Percentiles rank a stretch among this genome's conserved stretches.
phyloP scores from a whole-genome alignment of 2,888 invertebrate genomes.

The Timandra comae region DNA sequence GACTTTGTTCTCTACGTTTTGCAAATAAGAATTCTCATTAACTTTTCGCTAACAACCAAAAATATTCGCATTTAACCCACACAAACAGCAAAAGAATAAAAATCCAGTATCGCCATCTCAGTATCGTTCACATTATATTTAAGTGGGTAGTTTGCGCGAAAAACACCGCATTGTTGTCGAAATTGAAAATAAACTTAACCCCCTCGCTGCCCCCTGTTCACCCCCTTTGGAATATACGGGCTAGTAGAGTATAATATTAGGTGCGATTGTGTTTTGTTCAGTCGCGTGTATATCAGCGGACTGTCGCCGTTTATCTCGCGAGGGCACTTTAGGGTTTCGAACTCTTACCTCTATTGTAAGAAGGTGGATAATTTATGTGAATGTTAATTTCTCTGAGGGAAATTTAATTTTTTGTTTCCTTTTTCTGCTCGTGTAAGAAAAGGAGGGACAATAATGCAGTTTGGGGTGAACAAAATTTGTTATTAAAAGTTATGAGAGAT shows the following conservation, averaged over 20 bases:
- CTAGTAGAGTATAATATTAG: constrained; percentile 32
- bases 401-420: too few relatives aligned
- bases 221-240: constrained; percentile 35
- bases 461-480: too few relatives aligned
- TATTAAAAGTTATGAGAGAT: too few relatives aligned
- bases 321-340: constrained; percentile 24
- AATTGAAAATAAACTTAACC: constrained; percentile 65
- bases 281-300: constrained; percentile 19
- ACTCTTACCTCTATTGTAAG: constrained; percentile 17
- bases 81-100: constrained; percentile 33
- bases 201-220: too few relatives aligned
- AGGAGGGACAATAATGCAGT: too few relatives aligned
- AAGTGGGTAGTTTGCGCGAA: constrained; percentile 71
- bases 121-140: constrained; percentile 68
- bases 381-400: constrained; percentile 17
- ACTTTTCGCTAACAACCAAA: constrained; percentile 22
- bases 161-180: constrained; percentile 68
- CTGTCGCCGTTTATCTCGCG: constrained; percentile 21
- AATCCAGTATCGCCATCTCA: constrained; percentile 47
- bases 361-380: constrained; percentile 24
- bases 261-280: constrained; percentile 24
- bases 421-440: too few relatives aligned
- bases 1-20: too few relatives aligned
- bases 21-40: too few relatives aligned
- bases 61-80: too few relatives aligned